Conservation (phyloP, 2,113 vertebrate species). For the Canis aureus region DNA sequence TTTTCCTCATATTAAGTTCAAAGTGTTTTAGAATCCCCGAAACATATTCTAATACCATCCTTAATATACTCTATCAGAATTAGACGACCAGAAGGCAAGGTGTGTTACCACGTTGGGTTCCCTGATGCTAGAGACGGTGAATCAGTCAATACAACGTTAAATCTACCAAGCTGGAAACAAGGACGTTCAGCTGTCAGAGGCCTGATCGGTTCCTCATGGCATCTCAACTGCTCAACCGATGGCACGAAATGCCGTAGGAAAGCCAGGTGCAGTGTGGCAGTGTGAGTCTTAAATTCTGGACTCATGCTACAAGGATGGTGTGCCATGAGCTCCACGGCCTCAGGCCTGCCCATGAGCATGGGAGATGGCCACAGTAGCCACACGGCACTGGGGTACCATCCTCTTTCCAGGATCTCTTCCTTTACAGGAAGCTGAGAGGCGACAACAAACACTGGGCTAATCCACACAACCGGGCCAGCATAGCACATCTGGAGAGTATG, state of each 20-base stretch:
- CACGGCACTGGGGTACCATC: not conserved
- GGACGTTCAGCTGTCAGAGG: rapidly evolving
- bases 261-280: rapidly evolving
- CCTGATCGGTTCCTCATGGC: not conserved
- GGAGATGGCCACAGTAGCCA: not conserved
- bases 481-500: rapidly evolving
- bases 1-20: not conserved
- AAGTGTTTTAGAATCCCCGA: not conserved
- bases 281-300: not conserved
- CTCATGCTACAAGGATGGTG: rapidly evolving
- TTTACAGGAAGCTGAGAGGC: not conserved
- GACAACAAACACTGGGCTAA: not conserved
- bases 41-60: not conserved
- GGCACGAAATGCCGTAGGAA: rapidly evolving
- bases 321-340: not conserved
- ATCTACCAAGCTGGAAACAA: not conserved
- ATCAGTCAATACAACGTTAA: rapidly evolving
- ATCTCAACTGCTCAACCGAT: rapidly evolving
- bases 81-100: not conserved
- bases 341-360: not conserved
- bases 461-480: no score
- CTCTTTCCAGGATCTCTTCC: not conserved
- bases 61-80: not conserved
- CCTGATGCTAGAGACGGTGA: rapidly evolving
- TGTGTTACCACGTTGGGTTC: not conserved